These are phyloP conservation scores for Balaeniceps rex DNA, from an alignment of 2,113 vertebrate genomes.

Conservation along the genomic window DNA sequence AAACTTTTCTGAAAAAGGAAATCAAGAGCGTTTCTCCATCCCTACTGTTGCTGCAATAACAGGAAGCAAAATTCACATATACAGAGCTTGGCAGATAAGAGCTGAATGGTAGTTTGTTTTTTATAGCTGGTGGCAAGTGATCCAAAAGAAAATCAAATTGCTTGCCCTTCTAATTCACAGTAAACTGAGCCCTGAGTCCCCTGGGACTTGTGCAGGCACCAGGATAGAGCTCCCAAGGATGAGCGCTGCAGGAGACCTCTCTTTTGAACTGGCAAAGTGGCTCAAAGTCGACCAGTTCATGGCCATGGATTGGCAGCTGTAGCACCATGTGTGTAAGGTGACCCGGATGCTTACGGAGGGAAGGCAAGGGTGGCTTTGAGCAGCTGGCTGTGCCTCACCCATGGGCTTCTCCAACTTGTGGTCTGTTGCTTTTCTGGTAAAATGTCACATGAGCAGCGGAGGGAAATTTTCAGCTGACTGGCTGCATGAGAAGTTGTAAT, in stretches of 20 bases:
- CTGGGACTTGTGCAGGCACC: neutral
- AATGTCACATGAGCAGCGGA: neutral
- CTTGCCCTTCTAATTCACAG: constrained; percentile 3
- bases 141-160: constrained; percentile 49
- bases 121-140: constrained; percentile 43
- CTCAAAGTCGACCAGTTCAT: neutral
- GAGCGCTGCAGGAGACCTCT: neutral
- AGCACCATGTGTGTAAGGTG: neutral
- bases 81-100: constrained; percentile 77
- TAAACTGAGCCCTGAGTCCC: neutral
- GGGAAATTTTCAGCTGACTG: neutral
- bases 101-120: constrained; percentile 66
- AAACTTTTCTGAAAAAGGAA: constrained; percentile 75
- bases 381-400: neutral
- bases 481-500: neutral
- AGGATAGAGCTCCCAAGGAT: neutral
- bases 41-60: constrained; percentile 72
- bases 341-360: no score
- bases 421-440: neutral
- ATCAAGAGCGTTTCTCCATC: constrained; percentile 75
- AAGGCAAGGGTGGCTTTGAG: neutral
- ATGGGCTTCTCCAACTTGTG: neutral
- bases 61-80: constrained; percentile 79
- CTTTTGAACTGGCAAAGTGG: neutral
- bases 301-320: neutral